phyloP scores from a whole-genome alignment of 2,888 invertebrate genomes.

The Diaprepes abbreviatus region DNA sequence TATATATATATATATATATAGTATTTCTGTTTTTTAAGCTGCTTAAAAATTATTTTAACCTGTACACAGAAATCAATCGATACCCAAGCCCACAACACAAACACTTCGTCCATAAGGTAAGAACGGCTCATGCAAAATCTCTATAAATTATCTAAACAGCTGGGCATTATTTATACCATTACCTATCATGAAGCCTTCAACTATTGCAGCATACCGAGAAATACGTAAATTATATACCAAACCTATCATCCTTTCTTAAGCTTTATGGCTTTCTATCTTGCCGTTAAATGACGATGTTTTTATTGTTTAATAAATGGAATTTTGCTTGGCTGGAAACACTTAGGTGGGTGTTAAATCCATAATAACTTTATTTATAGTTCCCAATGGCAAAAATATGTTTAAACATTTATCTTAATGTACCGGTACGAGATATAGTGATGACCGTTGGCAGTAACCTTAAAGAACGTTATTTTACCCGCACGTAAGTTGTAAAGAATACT shows the following conservation, averaged over 20 bases:
- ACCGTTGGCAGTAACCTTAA: too few relatives aligned
- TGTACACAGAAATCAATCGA: too few relatives aligned
- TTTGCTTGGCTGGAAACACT: not conserved
- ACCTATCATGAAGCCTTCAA: conserved; percentile 1
- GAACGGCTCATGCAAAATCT: not conserved
- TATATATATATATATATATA: too few relatives aligned
- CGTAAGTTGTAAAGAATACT: too few relatives aligned
- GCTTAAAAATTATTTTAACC: too few relatives aligned
- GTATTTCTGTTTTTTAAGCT: too few relatives aligned
- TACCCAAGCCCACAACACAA: too few relatives aligned
- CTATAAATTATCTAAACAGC: conserved; percentile 5
- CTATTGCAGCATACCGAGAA: not conserved
- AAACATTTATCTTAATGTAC: too few relatives aligned
- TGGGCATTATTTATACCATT: conserved; percentile 5
- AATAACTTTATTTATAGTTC: too few relatives aligned
- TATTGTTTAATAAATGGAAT: not conserved
- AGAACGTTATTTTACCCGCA: too few relatives aligned
- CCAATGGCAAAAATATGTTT: too few relatives aligned
- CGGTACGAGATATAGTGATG: too few relatives aligned
- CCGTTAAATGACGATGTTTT: not conserved
- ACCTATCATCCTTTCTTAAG: not conserved
- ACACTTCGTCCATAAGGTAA: not conserved
- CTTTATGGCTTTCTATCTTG: not conserved
- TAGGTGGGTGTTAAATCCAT: not conserved
- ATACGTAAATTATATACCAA: not conserved